These are phyloP conservation scores for Toxostoma redivivum DNA, from an alignment of 2,113 vertebrate species.

Conservation along the genomic window DNA sequence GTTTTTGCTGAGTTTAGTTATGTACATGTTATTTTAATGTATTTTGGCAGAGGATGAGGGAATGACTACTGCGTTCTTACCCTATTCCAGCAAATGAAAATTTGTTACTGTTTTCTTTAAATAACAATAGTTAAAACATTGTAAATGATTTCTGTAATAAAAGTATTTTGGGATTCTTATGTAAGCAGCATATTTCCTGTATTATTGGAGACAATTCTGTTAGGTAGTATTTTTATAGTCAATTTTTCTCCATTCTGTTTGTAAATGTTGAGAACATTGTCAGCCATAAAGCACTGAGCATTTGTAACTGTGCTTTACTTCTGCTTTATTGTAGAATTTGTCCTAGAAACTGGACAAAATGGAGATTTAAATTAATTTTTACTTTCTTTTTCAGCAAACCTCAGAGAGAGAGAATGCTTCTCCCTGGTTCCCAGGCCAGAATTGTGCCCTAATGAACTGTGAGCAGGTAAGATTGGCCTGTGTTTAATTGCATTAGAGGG, in stretches of 20 bases:
- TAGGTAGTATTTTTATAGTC: not conserved
- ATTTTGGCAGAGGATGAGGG: not conserved
- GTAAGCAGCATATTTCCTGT: not conserved
- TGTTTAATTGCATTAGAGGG: not conserved
- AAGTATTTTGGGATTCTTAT: not conserved
- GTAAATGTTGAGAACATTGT: not conserved
- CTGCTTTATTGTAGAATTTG: not conserved
- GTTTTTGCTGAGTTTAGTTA: not conserved
- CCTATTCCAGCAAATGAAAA: not conserved
- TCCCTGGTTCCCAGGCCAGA: conserved; percentile 42
- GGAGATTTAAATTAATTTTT: not conserved
- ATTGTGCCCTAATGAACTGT: not conserved
- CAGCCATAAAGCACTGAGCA: not conserved
- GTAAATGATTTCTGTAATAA: not conserved
- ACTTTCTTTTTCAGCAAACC: conserved; percentile 36
- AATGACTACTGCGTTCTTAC: not conserved
- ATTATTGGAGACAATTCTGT: not conserved
- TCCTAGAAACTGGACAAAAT: not conserved
- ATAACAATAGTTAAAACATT: not conserved
- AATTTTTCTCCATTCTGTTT: not conserved
- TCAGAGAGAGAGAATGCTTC: conserved; percentile 43
- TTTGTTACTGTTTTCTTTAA: not conserved
- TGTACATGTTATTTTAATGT: not conserved
- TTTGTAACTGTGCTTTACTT: not conserved
- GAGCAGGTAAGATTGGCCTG: conserved; percentile 53